These are phyloP conservation scores for Takifugu ocellatus DNA, from an alignment of 2,797 vertebrate genomes.

Conservation along the genomic window DNA sequence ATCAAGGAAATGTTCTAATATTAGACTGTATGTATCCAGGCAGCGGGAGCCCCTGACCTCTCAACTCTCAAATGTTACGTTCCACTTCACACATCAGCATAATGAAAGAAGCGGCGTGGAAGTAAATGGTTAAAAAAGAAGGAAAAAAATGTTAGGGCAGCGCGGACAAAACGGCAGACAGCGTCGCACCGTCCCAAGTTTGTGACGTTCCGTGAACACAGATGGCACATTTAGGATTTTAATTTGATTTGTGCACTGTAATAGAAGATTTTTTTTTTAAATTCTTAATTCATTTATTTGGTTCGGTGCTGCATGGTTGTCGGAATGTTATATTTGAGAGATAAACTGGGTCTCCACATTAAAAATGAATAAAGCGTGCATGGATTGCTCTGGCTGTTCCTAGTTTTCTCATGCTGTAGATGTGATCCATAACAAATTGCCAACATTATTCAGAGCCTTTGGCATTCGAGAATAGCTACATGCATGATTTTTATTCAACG, in stretches of 20 bases:
- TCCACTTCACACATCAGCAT: conserved; percentile 71
- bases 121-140: conserved; percentile 59
- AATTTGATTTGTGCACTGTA: too few species aligned
- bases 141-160: conserved; percentile 35
- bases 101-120: conserved; percentile 68
- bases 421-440: too few species aligned
- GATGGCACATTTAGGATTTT: conserved; percentile 33
- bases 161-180: conserved; percentile 49
- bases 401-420: not conserved
- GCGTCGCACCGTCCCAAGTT: conserved; percentile 8
- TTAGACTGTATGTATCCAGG: conserved; percentile 81
- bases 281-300: too few species aligned
- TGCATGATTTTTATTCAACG: not conserved
- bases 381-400: not conserved
- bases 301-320: too few species aligned
- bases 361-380: conserved; percentile 24
- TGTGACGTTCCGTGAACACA: conserved; percentile 14
- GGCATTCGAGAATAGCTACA: not conserved
- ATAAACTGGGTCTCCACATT: conserved; percentile 31
- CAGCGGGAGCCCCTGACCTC: conserved; percentile 74
- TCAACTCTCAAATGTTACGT: conserved; percentile 65
- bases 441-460: not conserved
- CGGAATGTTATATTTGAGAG: too few species aligned
- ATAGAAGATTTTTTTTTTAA: too few species aligned
- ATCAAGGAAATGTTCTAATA: conserved; percentile 81